phyloP scores from a whole-genome alignment of 2,797 vertebrate genomes.

The Hippoglossus hippoglossus region DNA sequence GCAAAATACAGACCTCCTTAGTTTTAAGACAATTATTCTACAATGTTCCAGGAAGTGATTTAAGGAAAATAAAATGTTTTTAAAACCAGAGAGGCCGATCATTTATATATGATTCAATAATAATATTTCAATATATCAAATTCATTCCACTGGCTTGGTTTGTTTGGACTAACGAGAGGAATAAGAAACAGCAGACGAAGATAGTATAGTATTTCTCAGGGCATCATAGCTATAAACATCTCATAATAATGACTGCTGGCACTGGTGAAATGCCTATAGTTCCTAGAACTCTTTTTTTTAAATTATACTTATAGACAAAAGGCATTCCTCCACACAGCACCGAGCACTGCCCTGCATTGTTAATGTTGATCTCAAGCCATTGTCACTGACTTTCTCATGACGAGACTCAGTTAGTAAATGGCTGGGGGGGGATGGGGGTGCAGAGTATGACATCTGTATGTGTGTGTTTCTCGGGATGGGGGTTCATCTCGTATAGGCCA shows the following conservation, averaged over 20 bases:
- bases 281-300: background rate
- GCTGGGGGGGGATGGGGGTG: slow-evolving; percentile 56
- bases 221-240: too few relatives aligned
- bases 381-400: slow-evolving; percentile 70
- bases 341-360: slow-evolving; percentile 57
- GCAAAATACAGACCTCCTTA: too few relatives aligned
- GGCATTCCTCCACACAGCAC: slow-evolving; percentile 51
- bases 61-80: too few relatives aligned
- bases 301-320: slow-evolving; percentile 40
- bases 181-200: too few relatives aligned
- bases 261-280: background rate
- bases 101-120: too few relatives aligned
- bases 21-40: too few relatives aligned
- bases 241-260: background rate
- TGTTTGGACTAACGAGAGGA: too few relatives aligned
- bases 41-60: too few relatives aligned
- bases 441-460: slow-evolving; percentile 9
- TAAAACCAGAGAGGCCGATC: too few relatives aligned
- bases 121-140: too few relatives aligned
- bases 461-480: background rate
- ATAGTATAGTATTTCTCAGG: too few relatives aligned
- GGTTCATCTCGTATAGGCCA: background rate
- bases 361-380: slow-evolving; percentile 53
- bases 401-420: slow-evolving; percentile 36
- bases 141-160: too few relatives aligned